Evolutionary conservation across 1,140 invertebrate species (phyloP), one percentile per base, ranked within the genome.

Genomic region (Brachionus calyciflorus): DNA sequence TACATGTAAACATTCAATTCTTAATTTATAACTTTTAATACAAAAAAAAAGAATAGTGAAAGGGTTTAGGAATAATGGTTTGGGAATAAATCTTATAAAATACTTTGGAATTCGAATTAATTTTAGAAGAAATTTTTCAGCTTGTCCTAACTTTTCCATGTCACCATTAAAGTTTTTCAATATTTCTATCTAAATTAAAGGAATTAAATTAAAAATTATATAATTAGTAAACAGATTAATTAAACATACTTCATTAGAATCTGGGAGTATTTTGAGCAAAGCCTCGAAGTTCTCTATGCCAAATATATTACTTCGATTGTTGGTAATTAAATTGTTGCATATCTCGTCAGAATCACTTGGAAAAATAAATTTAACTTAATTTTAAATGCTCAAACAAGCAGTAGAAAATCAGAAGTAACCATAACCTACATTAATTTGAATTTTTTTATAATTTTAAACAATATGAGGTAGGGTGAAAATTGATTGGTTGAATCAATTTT

Each of bases 91-190:
- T 48, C 21, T 40, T 37, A 28, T 21, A 10, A 9, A 19, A 40
- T 48, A 70, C 65, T 70, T 48, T 14, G 65, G 48, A 33, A 70
- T 70, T 30, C 33, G 40, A 30, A 70, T 70, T n/a, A 70, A 10
- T 70, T 51, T 48, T 9, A 70, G 33, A n/a, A 70, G 41, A 3
- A 70, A 70, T 33, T 70, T 48, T 51, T 70, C 65, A 46, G 65
- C 65, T 33, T 70, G 44, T 14, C 65, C 65, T 10, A 70, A 44
- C 37, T 70, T 48, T 28, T 70, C 65, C n/a, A 48, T 46, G 10
- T 70, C 44, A 5, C 65, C 65, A 17, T 12, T 30, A 40, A 17
- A 70, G n/a, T 19, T 40, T 46, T 70, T 70, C 37, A 70, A 33
- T 46, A 70, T 70, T 70, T 70, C 65, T 9, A 51, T 51, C 65